phyloP scores from a whole-genome alignment of 1,140 invertebrate species.

The Steinernema khuongi region DNA sequence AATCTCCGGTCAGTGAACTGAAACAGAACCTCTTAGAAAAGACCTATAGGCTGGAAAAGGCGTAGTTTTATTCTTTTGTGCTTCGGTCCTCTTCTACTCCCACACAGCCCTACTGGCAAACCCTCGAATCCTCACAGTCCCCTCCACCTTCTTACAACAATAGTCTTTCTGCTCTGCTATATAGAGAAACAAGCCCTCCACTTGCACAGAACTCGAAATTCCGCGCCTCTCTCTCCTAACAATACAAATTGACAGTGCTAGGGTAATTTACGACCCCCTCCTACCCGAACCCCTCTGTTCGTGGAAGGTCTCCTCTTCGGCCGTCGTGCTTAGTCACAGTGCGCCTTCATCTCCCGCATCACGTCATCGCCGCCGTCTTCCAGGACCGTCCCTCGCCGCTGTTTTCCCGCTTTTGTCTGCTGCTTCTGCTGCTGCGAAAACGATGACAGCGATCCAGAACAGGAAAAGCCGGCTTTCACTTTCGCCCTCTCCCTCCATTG shows the following conservation, averaged over 20 bases:
- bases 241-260: background rate
- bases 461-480: conserved; percentile 16
- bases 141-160: too few relatives aligned
- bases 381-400: background rate
- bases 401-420: background rate
- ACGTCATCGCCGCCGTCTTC: background rate
- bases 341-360: background rate
- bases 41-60: too few relatives aligned
- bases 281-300: background rate
- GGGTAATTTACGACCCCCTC: conserved; percentile 2
- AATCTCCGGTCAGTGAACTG: too few relatives aligned
- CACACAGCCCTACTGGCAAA: too few relatives aligned
- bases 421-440: background rate
- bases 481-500: conserved; percentile 8
- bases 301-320: background rate
- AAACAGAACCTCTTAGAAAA: too few relatives aligned
- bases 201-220: background rate
- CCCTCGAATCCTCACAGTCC: too few relatives aligned
- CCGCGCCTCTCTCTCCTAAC: background rate
- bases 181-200: too few relatives aligned
- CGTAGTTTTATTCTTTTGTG: too few relatives aligned
- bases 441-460: conserved; percentile 5
- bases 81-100: too few relatives aligned
- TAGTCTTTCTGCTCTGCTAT: too few relatives aligned
- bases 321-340: conserved; percentile 4